Conservation (phyloP, 2,888 invertebrate genomes). For the Masnerella sp. region DNA sequence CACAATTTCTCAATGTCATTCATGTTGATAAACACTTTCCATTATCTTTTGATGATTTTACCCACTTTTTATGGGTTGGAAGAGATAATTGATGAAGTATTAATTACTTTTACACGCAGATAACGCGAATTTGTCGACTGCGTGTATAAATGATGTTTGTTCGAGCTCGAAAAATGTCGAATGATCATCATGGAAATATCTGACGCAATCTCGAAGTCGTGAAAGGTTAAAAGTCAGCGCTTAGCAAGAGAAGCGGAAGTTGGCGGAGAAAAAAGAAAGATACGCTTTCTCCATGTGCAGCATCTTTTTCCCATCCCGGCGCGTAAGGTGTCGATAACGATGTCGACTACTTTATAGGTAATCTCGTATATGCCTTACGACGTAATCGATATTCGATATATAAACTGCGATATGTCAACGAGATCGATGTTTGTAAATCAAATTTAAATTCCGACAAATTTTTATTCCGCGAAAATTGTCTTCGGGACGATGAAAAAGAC, state of each 20-base stretch:
- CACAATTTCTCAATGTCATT: no score
- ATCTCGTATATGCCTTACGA: constrained; percentile 35
- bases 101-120: background rate
- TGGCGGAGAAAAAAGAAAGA: constrained; percentile 28
- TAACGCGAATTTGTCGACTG: background rate
- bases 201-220: constrained; percentile 34
- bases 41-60: no score
- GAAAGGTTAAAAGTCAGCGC: constrained; percentile 45
- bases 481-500: no score
- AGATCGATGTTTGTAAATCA: constrained; percentile 22
- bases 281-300: constrained; percentile 38
- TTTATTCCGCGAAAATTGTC: no score
- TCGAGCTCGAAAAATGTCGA: constrained; percentile 16
- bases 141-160: constrained; percentile 22
- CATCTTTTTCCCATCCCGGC: constrained; percentile 34
- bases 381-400: constrained; percentile 48
- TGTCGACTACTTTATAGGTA: constrained; percentile 39
- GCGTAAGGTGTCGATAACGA: constrained; percentile 39
- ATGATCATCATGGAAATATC: constrained; percentile 26
- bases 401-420: constrained; percentile 28
- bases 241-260: constrained; percentile 38
- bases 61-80: no score
- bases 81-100: no score
- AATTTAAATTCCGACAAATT: no score
- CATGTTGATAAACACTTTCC: no score